Evolutionary conservation across 1,140 invertebrate genomes (phyloP).

Genomic region (Cydia amplana): DNA sequence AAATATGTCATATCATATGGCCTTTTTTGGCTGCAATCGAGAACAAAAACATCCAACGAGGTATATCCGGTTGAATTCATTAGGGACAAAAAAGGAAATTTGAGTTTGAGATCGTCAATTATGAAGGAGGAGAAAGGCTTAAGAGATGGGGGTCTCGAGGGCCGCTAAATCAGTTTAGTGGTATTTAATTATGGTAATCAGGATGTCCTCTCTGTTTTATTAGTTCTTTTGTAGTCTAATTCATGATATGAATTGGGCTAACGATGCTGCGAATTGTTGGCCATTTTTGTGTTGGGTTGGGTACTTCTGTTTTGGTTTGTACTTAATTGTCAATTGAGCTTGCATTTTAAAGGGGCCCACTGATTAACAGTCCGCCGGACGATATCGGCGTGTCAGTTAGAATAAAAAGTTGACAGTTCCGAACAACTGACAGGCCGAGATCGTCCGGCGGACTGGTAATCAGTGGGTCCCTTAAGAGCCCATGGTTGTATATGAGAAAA

Average conservation of each 20-base stretch:
- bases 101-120: conserved; percentile 70
- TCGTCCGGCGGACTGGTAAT: too few species aligned
- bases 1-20: conserved; percentile 73
- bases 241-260: conserved; percentile 36
- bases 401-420: too few species aligned
- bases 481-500: too few species aligned
- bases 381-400: too few species aligned
- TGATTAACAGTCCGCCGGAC: too few species aligned
- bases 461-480: too few species aligned
- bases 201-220: conserved; percentile 68
- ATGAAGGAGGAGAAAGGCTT: conserved; percentile 63
- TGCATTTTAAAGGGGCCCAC: too few species aligned
- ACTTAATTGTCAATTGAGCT: background rate
- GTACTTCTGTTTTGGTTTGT: conserved; percentile 39
- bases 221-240: conserved; percentile 63
- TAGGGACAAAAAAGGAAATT: conserved; percentile 63
- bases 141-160: conserved; percentile 69
- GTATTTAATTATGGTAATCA: conserved; percentile 75
- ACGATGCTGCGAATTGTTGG: conserved; percentile 34
- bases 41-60: conserved; percentile 65
- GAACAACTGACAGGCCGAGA: too few species aligned
- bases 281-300: conserved; percentile 23
- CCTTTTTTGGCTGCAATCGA: conserved; percentile 61
- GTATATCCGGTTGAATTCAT: conserved; percentile 63
- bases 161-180: conserved; percentile 71